Evolutionary conservation across 2,113 vertebrate genomes (phyloP).

Genomic region (Myrmecobius fasciatus): DNA sequence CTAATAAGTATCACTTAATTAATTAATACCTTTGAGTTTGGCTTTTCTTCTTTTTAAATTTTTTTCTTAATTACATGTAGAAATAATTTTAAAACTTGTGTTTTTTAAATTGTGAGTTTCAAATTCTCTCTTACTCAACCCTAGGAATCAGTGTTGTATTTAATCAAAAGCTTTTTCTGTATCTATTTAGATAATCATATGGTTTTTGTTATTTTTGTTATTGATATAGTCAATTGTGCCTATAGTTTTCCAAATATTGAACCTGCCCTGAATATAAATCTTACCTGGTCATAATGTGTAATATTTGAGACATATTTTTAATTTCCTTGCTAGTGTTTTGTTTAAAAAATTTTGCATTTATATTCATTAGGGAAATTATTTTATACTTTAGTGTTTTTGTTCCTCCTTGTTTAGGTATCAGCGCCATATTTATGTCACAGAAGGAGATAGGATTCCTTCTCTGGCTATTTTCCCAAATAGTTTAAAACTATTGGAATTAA

Average conservation of each 20-base stretch:
- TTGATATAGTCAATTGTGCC: background rate
- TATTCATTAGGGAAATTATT: background rate
- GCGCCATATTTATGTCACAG: background rate
- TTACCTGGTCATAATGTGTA: background rate
- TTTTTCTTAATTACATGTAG: background rate
- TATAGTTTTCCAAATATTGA: background rate
- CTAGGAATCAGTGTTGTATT: background rate
- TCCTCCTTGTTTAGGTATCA: background rate
- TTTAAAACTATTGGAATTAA: background rate
- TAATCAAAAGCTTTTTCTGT: background rate
- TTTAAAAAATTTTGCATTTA: background rate
- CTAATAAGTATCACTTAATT: background rate
- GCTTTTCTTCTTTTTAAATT: background rate
- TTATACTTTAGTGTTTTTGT: background rate
- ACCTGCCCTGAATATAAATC: background rate
- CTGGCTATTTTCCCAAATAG: background rate
- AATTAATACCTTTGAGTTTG: background rate
- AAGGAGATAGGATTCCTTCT: background rate
- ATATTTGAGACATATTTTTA: background rate
- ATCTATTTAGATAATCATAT: background rate
- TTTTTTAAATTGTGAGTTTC: background rate
- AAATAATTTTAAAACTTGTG: background rate
- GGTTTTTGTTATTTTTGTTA: background rate
- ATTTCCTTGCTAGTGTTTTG: background rate
- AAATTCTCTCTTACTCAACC: background rate